These are phyloP conservation scores for Epinotia demarniana DNA, from an alignment of 2,888 invertebrate genomes.

Conservation along the genomic window DNA sequence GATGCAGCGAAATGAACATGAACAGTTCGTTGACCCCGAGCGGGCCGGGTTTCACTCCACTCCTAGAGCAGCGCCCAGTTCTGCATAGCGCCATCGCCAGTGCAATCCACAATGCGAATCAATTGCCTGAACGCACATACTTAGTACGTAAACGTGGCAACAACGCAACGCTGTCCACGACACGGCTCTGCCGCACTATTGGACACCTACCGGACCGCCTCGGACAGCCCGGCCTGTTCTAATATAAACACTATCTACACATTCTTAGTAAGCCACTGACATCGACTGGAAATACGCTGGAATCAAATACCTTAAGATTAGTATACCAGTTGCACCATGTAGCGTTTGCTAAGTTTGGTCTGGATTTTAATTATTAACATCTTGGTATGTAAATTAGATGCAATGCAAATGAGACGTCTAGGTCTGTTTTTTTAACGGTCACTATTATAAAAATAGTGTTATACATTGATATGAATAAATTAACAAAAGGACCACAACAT, in stretches of 20 bases:
- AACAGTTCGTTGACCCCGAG: constrained; percentile 81
- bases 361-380: not conserved
- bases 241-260: constrained; percentile 43
- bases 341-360: constrained; percentile 3
- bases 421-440: too few species aligned
- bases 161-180: constrained; percentile 50
- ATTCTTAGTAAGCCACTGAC: constrained; percentile 43
- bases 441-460: not conserved
- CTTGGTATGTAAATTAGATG: not conserved
- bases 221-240: constrained; percentile 36
- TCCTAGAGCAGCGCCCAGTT: constrained; percentile 67
- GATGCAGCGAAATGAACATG: constrained; percentile 84
- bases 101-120: constrained; percentile 59
- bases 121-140: constrained; percentile 56
- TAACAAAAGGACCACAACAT: not conserved
- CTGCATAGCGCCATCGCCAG: constrained; percentile 50
- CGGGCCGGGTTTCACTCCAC: constrained; percentile 82
- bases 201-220: constrained; percentile 40
- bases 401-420: not conserved
- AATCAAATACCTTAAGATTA: constrained; percentile 25
- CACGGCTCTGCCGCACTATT: constrained; percentile 28
- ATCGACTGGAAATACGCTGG: constrained; percentile 39
- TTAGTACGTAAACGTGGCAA: constrained; percentile 63
- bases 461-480: not conserved
- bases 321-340: not conserved